phyloP scores from a whole-genome alignment of 2,113 vertebrate species.

The Syngnathus typhle region DNA sequence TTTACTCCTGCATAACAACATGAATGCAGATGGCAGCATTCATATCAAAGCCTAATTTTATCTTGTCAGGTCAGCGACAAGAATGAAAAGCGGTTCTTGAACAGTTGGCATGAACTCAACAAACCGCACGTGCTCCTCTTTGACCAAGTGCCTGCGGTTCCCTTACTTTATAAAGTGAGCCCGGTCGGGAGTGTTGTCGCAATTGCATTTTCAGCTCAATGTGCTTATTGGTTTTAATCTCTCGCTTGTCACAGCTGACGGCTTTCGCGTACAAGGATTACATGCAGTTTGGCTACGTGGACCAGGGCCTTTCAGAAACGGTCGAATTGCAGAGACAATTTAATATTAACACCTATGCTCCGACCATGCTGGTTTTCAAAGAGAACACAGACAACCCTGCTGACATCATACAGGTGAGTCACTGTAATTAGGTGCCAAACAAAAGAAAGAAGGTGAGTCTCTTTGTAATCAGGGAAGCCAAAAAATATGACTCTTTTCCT shows the following conservation, averaged over 20 bases:
- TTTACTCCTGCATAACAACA: not conserved
- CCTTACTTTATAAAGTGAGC: conserved; percentile 82
- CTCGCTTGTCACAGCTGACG: conserved; percentile 70
- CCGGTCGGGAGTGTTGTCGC: not conserved
- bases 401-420: conserved; percentile 82
- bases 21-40: not conserved
- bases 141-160: conserved; percentile 80
- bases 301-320: conserved; percentile 76
- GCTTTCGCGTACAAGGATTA: conserved; percentile 90
- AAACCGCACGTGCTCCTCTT: conserved; percentile 92
- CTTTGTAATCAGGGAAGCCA: not conserved
- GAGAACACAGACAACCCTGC: conserved; percentile 81
- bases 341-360: conserved; percentile 83
- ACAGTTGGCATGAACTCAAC: conserved; percentile 88
- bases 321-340: conserved; percentile 80
- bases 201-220: not conserved
- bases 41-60: not conserved
- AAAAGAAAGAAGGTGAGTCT: not conserved
- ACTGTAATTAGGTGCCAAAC: not conserved
- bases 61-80: conserved; percentile 83
- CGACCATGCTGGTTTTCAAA: conserved; percentile 89
- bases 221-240: not conserved
- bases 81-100: conserved; percentile 82
- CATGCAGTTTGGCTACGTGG: conserved; percentile 88
- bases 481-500: not conserved